These are phyloP conservation scores for Lingula anatina DNA, from an alignment of 2,888 invertebrate genomes.

Conservation along the genomic window DNA sequence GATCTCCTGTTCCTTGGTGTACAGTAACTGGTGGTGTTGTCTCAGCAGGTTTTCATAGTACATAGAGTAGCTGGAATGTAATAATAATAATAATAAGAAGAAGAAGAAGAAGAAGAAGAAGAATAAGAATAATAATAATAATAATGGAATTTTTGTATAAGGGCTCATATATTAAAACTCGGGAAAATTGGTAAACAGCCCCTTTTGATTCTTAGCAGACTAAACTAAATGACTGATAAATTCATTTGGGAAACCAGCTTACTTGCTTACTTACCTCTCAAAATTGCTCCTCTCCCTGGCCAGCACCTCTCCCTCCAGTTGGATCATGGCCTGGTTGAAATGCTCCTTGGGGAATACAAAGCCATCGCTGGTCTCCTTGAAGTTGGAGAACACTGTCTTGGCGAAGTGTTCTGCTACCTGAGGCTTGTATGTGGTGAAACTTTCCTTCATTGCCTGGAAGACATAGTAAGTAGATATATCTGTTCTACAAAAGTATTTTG, in stretches of 20 bases:
- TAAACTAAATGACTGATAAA: too few relatives aligned
- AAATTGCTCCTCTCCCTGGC: conserved; percentile 43
- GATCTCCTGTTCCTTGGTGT: conserved; percentile 46
- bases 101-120: too few relatives aligned
- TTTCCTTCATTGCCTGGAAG: conserved; percentile 46
- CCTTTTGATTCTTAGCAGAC: too few relatives aligned
- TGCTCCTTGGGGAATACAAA: conserved; percentile 35
- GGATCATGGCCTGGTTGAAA: conserved; percentile 33
- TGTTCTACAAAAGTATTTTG: too few relatives aligned
- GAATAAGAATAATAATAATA: too few relatives aligned
- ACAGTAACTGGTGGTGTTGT: conserved; percentile 42
- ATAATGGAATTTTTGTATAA: too few relatives aligned
- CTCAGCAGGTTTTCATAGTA: conserved; percentile 49
- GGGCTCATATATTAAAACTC: too few relatives aligned
- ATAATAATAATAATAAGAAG: too few relatives aligned
- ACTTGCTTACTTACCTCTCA: too few relatives aligned
- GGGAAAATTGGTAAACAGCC: too few relatives aligned
- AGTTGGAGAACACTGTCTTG: conserved; percentile 25
- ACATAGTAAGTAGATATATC: neutral
- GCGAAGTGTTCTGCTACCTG: conserved; percentile 46
- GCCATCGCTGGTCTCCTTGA: conserved; percentile 23
- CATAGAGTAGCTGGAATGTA: conserved; percentile 46
- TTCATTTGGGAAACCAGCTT: too few relatives aligned
- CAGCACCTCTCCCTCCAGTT: conserved; percentile 40
- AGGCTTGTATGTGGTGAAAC: conserved; percentile 44